Evolutionary conservation across 1,140 invertebrate species (phyloP).

Genomic region (Stegodyphus dumicola): DNA sequence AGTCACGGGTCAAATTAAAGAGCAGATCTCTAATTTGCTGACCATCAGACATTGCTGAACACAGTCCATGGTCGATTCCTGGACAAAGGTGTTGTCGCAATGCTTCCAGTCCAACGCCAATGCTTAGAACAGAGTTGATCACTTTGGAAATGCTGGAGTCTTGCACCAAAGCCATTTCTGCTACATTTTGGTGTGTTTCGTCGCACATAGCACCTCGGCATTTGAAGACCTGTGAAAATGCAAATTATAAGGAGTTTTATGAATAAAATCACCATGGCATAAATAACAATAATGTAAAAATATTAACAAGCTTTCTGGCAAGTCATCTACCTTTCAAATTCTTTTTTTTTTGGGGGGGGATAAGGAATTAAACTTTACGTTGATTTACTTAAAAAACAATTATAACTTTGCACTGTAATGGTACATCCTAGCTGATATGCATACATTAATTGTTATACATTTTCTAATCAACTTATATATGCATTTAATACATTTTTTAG

Average conservation of each 20-base stretch:
- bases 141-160: slow-evolving; percentile 67
- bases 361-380: too few relatives aligned
- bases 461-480: too few relatives aligned
- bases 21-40: slow-evolving; percentile 62
- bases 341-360: too few relatives aligned
- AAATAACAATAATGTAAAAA: too few relatives aligned
- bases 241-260: not conserved
- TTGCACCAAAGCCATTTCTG: slow-evolving; percentile 60
- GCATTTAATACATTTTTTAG: too few relatives aligned
- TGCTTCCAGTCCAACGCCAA: slow-evolving; percentile 65
- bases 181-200: slow-evolving; percentile 1
- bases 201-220: slow-evolving; percentile 65
- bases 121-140: slow-evolving; percentile 67
- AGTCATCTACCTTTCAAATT: too few relatives aligned
- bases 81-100: slow-evolving; percentile 66
- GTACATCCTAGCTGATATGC: too few relatives aligned
- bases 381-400: too few relatives aligned
- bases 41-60: slow-evolving; percentile 62
- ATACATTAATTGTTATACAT: too few relatives aligned
- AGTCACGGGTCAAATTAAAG: slow-evolving; percentile 64
- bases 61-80: slow-evolving; percentile 64
- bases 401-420: too few relatives aligned
- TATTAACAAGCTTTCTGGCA: too few relatives aligned
- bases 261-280: too few relatives aligned
- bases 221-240: slow-evolving; percentile 55